Conservation (phyloP, 2,113 vertebrate species). For the Phodopus roborovskii region DNA sequence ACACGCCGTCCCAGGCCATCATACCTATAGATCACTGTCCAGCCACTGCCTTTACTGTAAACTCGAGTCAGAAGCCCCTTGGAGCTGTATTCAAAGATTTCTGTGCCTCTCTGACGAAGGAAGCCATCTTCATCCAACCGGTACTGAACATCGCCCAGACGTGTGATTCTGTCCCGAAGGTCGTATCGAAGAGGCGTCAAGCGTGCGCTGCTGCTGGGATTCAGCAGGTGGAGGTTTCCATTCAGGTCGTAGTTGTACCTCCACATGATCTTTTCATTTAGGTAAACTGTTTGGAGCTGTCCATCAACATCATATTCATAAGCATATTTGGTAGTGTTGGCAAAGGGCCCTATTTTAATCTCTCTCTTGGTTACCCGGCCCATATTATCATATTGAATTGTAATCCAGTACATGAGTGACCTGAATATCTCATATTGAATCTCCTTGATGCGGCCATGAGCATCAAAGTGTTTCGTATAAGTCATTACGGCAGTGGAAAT, state of each 20-base stretch:
- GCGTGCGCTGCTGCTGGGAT: slow-evolving; percentile 93
- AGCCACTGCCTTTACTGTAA: slow-evolving; percentile 97
- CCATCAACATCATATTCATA: slow-evolving; percentile 98
- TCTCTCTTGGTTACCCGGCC: slow-evolving; percentile 95
- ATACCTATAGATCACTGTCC: slow-evolving; percentile 96
- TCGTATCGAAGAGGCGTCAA: slow-evolving; percentile 95
- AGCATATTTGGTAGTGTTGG: slow-evolving; percentile 97
- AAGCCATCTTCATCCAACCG: slow-evolving; percentile 97
- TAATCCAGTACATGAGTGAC: slow-evolving; percentile 98
- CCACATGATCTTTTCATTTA: slow-evolving; percentile 98
- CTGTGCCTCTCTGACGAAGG: slow-evolving; percentile 94
- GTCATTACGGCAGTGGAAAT: slow-evolving; percentile 99
- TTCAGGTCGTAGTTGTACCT: slow-evolving; percentile 99
- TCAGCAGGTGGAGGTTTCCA: slow-evolving; percentile 96
- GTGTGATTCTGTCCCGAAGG: slow-evolving; percentile 96
- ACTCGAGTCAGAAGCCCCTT: slow-evolving; percentile 96
- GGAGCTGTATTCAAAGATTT: slow-evolving; percentile 98
- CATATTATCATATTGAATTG: slow-evolving; percentile 97
- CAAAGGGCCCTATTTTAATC: slow-evolving; percentile 98
- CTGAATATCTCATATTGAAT: slow-evolving; percentile 99
- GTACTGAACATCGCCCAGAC: slow-evolving; percentile 98
- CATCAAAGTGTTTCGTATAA: slow-evolving; percentile 98
- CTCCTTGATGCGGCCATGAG: slow-evolving; percentile 96
- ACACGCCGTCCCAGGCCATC: slow-evolving; percentile 96
- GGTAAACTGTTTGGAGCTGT: slow-evolving; percentile 96